phyloP scores from a whole-genome alignment of 1,140 invertebrate genomes.

The Meloidogyne chitwoodi region DNA sequence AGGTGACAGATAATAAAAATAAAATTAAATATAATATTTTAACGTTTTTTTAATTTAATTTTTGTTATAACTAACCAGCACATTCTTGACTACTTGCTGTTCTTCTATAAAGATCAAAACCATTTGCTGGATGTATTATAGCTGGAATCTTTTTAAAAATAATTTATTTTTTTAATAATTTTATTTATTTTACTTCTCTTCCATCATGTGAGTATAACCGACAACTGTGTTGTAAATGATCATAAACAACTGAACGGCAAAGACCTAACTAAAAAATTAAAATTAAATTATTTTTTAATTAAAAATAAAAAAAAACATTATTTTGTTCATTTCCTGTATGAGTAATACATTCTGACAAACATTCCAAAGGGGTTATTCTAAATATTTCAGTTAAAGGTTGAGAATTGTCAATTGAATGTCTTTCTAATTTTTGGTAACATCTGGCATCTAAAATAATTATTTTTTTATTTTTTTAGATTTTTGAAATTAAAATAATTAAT shows the following conservation, averaged over 20 bases:
- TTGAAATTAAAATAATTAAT: too few species aligned
- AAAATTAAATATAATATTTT: too few species aligned
- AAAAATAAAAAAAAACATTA: not conserved
- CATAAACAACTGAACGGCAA: conserved; percentile 28
- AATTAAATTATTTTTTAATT: not conserved
- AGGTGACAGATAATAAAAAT: too few species aligned
- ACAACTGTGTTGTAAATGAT: conserved; percentile 36
- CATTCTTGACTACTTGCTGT: conserved; percentile 23
- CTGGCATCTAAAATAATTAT: conserved; percentile 28
- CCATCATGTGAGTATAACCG: conserved; percentile 38
- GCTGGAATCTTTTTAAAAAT: not conserved
- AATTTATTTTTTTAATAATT: too few species aligned
- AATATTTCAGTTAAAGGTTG: conserved; percentile 35
- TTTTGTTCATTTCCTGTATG: conserved; percentile 15
- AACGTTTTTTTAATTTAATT: not conserved
- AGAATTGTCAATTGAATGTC: conserved; percentile 34
- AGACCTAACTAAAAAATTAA: not conserved
- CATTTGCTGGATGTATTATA: conserved; percentile 23
- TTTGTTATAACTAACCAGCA: conserved; percentile 5
- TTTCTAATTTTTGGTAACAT: conserved; percentile 33
- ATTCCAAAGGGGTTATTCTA: conserved; percentile 21
- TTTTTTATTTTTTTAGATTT: too few species aligned
- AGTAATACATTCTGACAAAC: conserved; percentile 27
- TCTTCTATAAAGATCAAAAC: conserved; percentile 17
- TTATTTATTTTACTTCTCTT: conserved; percentile 2